A percentile compares a stretch with the other conserved stretches of the same genome.
phyloP scores from a whole-genome alignment of 2,113 vertebrate genomes.

The Sander lucioperca region DNA sequence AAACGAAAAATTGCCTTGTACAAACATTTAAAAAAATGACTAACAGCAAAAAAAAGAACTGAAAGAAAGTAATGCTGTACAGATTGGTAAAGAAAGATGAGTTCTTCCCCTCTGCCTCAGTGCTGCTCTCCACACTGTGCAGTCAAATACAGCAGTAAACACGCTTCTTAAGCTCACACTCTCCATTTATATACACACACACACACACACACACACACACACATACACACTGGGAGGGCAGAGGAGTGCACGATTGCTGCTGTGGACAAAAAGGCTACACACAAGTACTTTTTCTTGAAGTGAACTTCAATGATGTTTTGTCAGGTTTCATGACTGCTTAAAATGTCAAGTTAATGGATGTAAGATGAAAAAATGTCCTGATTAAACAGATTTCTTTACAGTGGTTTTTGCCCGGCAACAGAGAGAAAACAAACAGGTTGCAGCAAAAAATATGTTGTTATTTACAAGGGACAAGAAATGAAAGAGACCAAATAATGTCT shows the following conservation, averaged over 20 bases:
- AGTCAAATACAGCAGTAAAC: slow-evolving; percentile 41
- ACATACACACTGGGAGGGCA: background rate
- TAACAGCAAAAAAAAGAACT: background rate
- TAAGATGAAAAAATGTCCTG: background rate
- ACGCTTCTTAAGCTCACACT: slow-evolving; percentile 10
- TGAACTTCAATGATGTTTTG: background rate
- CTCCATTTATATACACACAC: background rate
- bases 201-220: too few relatives aligned
- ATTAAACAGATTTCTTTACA: background rate
- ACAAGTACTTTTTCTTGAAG: background rate
- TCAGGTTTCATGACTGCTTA: background rate
- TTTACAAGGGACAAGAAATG: slow-evolving; percentile 15
- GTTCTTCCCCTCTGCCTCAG: background rate
- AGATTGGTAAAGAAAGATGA: slow-evolving; percentile 24
- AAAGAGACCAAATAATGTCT: background rate
- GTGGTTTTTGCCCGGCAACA: slow-evolving; percentile 13
- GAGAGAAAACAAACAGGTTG: background rate
- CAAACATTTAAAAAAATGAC: slow-evolving; percentile 71
- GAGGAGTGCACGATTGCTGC: slow-evolving; percentile 16
- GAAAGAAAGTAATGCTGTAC: slow-evolving; percentile 56
- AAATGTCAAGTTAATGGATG: slow-evolving; percentile 30
- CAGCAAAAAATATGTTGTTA: background rate
- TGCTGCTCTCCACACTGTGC: background rate
- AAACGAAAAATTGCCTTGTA: slow-evolving; percentile 53
- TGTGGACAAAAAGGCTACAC: background rate